Evolutionary conservation across 2,113 vertebrate species (phyloP), one percentile per base, ranked within the genome.

Genomic region (Pimephales promelas): DNA sequence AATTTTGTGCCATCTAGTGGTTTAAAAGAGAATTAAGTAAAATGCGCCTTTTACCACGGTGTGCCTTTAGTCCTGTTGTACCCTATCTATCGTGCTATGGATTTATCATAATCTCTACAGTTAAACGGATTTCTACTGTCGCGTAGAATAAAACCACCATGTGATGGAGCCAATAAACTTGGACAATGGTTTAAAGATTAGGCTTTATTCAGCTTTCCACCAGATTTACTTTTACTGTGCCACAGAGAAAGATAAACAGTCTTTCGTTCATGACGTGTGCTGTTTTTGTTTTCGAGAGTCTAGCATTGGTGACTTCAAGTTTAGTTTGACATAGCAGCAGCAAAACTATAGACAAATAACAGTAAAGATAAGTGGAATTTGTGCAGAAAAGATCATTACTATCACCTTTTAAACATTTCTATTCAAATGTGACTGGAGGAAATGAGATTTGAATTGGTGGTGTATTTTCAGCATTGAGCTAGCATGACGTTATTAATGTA

Each of bases 191-290:
- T 76, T 36, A 56, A 9, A 31, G 73, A 76, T 57, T 24, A 76
- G 49, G 28, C 20, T 57, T 76, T 76, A 57, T 76, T 76, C 72
- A 76, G 49, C 5, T 57, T 76, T 36, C 20, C 28, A 56, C 18
- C 52, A 57, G 74, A 56, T 57, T 75, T 54, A 74, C 45, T 16
- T 54, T 74, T 18, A 20, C 24, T 10, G 10, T 20, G 7, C 66
- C 20, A n/a, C 4, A 61, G 59, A 8, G 5, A 28, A 54, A 34
- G 47, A 54, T 28, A 34, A 75, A 34, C 49, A 22, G 9, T 16
- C 72, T 74, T 31, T 52, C 10, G 10, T 54, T 54, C 24, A 28
- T 16, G 47, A 16, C 14, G 13, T 52, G 16, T 52, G 26, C 16
- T 9, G 28, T 66, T 66, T 66, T 20, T 18, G 62, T 31, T 34